Evolutionary conservation across 1,140 invertebrate genomes (phyloP), one percentile per base, ranked within the genome.

Genomic region (Melanaphis sacchari): DNA sequence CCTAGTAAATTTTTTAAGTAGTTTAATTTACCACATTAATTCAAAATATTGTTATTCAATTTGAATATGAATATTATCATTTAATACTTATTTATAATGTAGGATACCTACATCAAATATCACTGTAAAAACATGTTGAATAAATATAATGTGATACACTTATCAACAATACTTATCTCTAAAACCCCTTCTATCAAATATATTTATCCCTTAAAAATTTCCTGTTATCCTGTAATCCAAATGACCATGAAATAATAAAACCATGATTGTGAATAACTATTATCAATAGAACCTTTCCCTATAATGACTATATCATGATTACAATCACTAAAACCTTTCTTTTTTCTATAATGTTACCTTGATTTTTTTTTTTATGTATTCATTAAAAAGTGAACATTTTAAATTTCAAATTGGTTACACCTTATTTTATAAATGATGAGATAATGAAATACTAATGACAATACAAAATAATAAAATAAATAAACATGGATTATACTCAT

Each of bases 321-420:
- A 40, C 82, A 85, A 85, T 85, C 40, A 85, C 82, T 41, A 85
- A 38, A 85, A 41, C 82, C 38, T 85, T 40, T 84, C 40, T 85
- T 66, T 66, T 66, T 66, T 66, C 15, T 85, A 22, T 41, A 85
- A 26, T 41, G 26, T 41, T 31, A 85, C 59, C 59, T 66, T 66
- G 59, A 66, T 66, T 59, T 59, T 66, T 66, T 66, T 66, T 49
- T 66, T 31, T 31, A 66, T 66, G 9, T 66, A n/a, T 66, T 66
- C 31, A 66, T 66, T 66, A 31, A 66, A 66, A 66, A 31, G 31
- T 66, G 3, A 66, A 66, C 59, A 66, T 66, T 66, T 66, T 26
- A 66, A 66, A 66, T 66, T 31, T 66, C 59, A 43, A 43, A 85
- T 82, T 82, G 81, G 38, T 38, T 38, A 24, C 81, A 82, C 22